phyloP scores from a whole-genome alignment of 2,888 invertebrate genomes.

The Caenorhabditis uteleia region DNA sequence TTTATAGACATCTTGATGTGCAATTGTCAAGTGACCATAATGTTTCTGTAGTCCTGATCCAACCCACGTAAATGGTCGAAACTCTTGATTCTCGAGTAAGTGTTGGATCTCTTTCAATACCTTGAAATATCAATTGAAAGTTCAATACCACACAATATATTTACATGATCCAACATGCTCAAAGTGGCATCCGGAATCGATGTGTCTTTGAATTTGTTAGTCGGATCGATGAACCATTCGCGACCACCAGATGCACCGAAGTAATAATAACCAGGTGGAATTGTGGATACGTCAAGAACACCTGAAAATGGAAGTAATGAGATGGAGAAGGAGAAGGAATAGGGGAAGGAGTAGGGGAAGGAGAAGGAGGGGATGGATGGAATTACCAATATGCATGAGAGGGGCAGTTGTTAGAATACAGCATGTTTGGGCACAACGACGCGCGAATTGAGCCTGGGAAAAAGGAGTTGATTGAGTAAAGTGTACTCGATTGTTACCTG shows the following conservation, averaged over 20 bases:
- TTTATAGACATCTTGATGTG: conserved; percentile 56
- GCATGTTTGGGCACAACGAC: conserved; percentile 68
- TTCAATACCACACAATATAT: not conserved
- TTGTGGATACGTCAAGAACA: conserved; percentile 46
- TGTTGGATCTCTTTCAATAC: conserved; percentile 57
- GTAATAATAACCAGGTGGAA: conserved; percentile 64
- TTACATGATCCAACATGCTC: conserved; percentile 54
- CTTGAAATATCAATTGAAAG: conserved; percentile 5
- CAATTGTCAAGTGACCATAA: conserved; percentile 68
- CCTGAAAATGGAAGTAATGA: conserved; percentile 2
- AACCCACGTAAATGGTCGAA: conserved; percentile 66
- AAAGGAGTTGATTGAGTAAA: not conserved
- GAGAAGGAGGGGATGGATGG: not conserved
- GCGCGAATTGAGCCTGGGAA: conserved; percentile 64
- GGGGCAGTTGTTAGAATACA: conserved; percentile 69
- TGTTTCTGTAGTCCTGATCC: conserved; percentile 69
- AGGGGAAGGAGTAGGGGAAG: not conserved
- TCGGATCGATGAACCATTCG: conserved; percentile 69
- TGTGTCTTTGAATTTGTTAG: conserved; percentile 67
- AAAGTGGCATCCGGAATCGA: conserved; percentile 60
- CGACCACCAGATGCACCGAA: conserved; percentile 69
- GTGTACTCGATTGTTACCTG: conserved; percentile 45
- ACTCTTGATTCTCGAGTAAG: conserved; percentile 60
- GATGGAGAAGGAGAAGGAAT: no score
- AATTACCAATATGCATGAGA: conserved; percentile 64